Conservation (phyloP, 2,888 invertebrate species). For the Caenorhabditis sp. region DNA sequence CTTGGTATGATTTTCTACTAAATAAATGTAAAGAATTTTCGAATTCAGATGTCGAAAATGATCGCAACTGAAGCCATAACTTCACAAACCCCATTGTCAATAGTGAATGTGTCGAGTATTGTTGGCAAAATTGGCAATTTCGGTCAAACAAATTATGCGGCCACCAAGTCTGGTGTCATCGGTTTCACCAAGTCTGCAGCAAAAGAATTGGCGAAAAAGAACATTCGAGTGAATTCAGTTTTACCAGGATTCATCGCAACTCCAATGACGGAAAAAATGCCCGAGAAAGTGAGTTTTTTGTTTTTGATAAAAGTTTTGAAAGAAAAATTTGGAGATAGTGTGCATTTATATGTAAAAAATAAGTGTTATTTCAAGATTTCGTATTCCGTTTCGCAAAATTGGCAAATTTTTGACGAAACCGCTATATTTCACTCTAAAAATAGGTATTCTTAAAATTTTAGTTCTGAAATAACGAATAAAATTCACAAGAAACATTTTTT, state of each 20-base stretch:
- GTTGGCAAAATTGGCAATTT: slow-evolving; percentile 84
- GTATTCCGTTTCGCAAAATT: too few species aligned
- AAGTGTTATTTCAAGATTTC: too few species aligned
- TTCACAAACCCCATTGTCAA: slow-evolving; percentile 74
- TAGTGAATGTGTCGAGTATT: slow-evolving; percentile 88
- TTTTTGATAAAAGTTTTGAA: not conserved
- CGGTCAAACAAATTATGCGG: slow-evolving; percentile 87
- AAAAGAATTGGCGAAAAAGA: slow-evolving; percentile 80
- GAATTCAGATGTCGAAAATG: slow-evolving; percentile 80
- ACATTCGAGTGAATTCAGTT: slow-evolving; percentile 78
- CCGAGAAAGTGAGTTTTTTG: slow-evolving; percentile 76
- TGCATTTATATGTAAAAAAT: too few species aligned
- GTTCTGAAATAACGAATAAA: too few species aligned
- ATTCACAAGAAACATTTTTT: too few species aligned
- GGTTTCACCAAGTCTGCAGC: slow-evolving; percentile 86
- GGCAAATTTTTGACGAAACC: too few species aligned
- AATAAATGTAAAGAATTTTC: too few species aligned
- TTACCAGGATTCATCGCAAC: slow-evolving; percentile 88
- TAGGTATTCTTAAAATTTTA: too few species aligned
- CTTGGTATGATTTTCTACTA: slow-evolving; percentile 9
- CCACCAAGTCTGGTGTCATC: slow-evolving; percentile 89
- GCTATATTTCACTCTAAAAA: too few species aligned
- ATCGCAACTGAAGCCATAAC: slow-evolving; percentile 82
- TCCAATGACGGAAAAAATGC: slow-evolving; percentile 82
- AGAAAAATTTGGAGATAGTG: too few species aligned